These are phyloP conservation scores for Ericerus pela DNA, from an alignment of 1,140 invertebrate species.

Conservation along the genomic window DNA sequence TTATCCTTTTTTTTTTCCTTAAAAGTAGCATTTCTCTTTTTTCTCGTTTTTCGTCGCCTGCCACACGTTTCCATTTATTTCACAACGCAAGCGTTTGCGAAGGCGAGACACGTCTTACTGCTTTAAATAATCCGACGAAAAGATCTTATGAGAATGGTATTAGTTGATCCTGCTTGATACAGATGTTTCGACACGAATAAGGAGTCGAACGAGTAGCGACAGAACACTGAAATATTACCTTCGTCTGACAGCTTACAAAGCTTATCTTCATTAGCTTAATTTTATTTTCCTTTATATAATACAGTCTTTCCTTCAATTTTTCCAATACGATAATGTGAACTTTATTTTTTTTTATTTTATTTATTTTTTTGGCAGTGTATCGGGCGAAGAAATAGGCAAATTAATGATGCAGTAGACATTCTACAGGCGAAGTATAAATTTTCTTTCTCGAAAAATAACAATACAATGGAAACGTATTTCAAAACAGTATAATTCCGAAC, in stretches of 20 bases:
- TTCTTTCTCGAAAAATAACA: too few species aligned
- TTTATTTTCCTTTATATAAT: background rate
- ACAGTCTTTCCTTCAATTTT: background rate
- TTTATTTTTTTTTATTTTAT: too few species aligned
- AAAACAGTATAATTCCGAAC: too few species aligned
- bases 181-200: background rate
- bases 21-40: too few species aligned
- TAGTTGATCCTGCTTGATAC: slow-evolving; percentile 4
- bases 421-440: too few species aligned
- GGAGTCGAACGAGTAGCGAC: background rate
- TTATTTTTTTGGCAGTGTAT: too few species aligned
- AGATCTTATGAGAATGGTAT: background rate
- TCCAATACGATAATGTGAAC: too few species aligned
- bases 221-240: slow-evolving; percentile 3
- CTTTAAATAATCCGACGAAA: slow-evolving; percentile 2
- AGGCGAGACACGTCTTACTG: slow-evolving; percentile 1
- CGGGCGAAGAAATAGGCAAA: too few species aligned
- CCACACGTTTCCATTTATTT: background rate
- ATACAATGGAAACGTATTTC: too few species aligned
- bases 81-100: background rate
- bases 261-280: slow-evolving; percentile 3
- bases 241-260: background rate
- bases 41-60: background rate
- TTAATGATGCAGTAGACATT: too few species aligned
- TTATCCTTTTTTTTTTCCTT: too few species aligned